Conservation (phyloP, 2,888 invertebrate genomes). For the Sericinus montela region DNA sequence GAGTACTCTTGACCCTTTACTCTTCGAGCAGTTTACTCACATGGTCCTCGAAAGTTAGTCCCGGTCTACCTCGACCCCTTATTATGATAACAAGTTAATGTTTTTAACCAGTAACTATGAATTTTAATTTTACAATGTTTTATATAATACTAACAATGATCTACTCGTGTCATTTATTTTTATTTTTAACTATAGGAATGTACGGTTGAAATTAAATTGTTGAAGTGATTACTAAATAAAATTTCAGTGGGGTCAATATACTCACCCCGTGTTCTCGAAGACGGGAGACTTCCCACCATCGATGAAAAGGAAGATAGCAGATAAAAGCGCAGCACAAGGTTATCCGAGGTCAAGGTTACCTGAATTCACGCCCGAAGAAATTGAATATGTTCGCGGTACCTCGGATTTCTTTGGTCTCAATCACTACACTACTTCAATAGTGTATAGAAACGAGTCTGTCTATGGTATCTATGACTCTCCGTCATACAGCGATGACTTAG, state of each 20-base stretch:
- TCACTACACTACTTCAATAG: constrained; percentile 70
- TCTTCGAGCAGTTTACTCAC: too few species aligned
- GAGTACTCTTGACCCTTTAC: too few species aligned
- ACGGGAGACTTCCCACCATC: constrained; percentile 80
- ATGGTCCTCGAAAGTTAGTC: too few species aligned
- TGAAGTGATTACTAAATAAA: neutral
- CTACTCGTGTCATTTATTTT: too few species aligned
- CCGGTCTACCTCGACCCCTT: too few species aligned
- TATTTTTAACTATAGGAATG: too few species aligned
- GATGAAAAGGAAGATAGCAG: constrained; percentile 75
- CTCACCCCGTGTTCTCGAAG: constrained; percentile 79
- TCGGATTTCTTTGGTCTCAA: constrained; percentile 86
- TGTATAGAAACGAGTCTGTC: constrained; percentile 41
- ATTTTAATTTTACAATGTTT: too few species aligned
- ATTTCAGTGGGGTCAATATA: constrained; percentile 75
- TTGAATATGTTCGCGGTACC: constrained; percentile 71
- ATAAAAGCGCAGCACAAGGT: constrained; percentile 79
- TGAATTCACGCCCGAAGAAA: constrained; percentile 78
- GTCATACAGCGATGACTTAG: constrained; percentile 33
- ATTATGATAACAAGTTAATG: too few species aligned
- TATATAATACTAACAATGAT: too few species aligned
- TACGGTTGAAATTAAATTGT: too few species aligned
- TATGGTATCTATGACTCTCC: constrained; percentile 26
- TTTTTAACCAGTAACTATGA: too few species aligned
- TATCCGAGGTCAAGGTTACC: constrained; percentile 78